phyloP scores from a whole-genome alignment of 2,888 invertebrate genomes.

The Chydorus sphaericus region DNA sequence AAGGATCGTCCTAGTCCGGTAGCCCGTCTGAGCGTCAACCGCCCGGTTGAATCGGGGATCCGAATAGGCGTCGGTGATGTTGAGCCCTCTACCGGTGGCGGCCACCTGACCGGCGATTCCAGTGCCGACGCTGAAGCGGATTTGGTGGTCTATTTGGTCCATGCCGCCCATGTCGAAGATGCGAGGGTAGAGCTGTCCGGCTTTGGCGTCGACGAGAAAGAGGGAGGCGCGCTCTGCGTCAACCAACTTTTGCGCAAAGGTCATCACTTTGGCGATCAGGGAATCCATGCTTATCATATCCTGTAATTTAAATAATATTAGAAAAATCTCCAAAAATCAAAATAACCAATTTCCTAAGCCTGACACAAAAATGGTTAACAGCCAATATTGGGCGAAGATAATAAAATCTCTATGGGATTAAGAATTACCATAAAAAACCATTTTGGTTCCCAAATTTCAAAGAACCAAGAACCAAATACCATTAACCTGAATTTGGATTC shows the following conservation, averaged over 20 bases:
- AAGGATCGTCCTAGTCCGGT: conserved; percentile 55
- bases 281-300: conserved; percentile 72
- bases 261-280: conserved; percentile 66
- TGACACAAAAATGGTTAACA: too few relatives aligned
- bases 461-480: too few relatives aligned
- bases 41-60: conserved; percentile 59
- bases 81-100: conserved; percentile 57
- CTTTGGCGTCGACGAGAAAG: conserved; percentile 59
- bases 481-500: too few relatives aligned
- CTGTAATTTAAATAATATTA: conserved; percentile 61
- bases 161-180: conserved; percentile 54
- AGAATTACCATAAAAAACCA: too few relatives aligned
- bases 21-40: conserved; percentile 50
- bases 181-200: conserved; percentile 60
- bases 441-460: too few relatives aligned
- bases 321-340: too few relatives aligned
- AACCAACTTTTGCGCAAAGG: conserved; percentile 64
- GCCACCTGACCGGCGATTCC: conserved; percentile 76
- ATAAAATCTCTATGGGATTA: too few relatives aligned
- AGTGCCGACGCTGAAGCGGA: conserved; percentile 49
- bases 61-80: conserved; percentile 66
- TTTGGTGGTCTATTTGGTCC: conserved; percentile 15
- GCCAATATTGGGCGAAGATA: too few relatives aligned
- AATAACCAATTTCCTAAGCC: too few relatives aligned
- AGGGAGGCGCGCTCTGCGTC: conserved; percentile 70